A percentile compares a stretch with the other conserved stretches of the same genome.
Evolutionary conservation across 2,888 invertebrate genomes (phyloP).

Genomic region (Cephus pygmeus): DNA sequence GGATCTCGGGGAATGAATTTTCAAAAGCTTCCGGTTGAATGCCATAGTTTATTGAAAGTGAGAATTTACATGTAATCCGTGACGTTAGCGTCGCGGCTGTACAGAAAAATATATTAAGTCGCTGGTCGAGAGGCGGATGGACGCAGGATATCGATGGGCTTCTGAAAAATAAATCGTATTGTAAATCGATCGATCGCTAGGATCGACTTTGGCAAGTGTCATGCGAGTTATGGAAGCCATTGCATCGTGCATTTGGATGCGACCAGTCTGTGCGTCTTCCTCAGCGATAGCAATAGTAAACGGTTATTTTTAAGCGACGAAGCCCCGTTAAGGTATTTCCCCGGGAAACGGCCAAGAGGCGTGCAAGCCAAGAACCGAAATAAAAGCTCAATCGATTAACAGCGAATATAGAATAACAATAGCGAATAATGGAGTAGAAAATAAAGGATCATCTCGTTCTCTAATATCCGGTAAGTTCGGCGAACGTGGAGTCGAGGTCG

Average conservation of each 20-base stretch:
- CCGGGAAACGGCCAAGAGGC: conserved; percentile 33
- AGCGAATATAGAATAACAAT: conserved; percentile 26
- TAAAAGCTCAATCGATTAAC: conserved; percentile 26
- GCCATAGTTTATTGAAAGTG: neutral
- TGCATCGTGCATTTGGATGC: neutral
- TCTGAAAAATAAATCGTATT: neutral
- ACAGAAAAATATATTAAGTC: neutral
- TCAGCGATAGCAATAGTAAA: neutral
- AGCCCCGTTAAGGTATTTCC: conserved; percentile 35
- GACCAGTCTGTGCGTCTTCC: neutral
- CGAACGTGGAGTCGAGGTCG: conserved; percentile 80
- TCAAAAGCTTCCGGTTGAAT: neutral
- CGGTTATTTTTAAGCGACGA: conserved; percentile 42
- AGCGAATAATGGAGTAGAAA: conserved; percentile 30
- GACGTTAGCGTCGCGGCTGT: neutral
- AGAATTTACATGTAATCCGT: neutral
- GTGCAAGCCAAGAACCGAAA: conserved; percentile 32
- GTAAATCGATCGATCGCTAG: neutral
- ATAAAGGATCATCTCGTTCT: conserved; percentile 20
- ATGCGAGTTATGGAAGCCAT: neutral
- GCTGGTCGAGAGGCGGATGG: neutral
- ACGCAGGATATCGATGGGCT: neutral
- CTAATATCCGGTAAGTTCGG: conserved; percentile 79
- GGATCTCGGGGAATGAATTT: neutral
- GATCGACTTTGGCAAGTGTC: neutral